phyloP scores from a whole-genome alignment of 2,797 vertebrate species.

The Oryzias dopingdopingensis region DNA sequence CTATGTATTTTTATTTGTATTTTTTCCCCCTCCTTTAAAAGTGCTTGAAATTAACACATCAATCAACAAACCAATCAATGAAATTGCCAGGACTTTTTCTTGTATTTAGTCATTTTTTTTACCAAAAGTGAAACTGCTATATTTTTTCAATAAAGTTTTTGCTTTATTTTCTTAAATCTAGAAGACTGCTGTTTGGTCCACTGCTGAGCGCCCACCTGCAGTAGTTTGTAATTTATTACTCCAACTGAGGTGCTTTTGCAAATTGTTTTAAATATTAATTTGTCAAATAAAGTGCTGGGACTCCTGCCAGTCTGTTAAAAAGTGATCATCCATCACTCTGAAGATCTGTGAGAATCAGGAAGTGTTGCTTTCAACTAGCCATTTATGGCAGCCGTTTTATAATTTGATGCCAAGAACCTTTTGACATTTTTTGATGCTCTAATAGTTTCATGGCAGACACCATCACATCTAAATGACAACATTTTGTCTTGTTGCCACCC shows the following conservation, averaged over 20 bases:
- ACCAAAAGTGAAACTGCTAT: constrained; percentile 8
- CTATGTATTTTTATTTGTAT: too few relatives aligned
- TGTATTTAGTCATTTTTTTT: not conserved
- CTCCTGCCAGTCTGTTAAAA: constrained; percentile 54
- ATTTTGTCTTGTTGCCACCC: constrained; percentile 35
- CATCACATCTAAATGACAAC: constrained; percentile 6
- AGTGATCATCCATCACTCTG: constrained; percentile 37
- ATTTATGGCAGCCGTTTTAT: not conserved
- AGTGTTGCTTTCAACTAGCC: constrained; percentile 8
- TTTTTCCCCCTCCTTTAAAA: too few relatives aligned
- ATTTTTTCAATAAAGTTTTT: constrained; percentile 9
- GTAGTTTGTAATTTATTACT: constrained; percentile 58
- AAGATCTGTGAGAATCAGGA: constrained; percentile 18
- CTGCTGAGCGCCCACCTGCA: constrained; percentile 37
- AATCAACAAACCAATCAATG: too few relatives aligned
- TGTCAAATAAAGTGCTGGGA: constrained; percentile 50
- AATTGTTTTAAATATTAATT: constrained; percentile 73
- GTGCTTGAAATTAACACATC: too few relatives aligned
- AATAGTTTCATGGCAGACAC: constrained; percentile 17
- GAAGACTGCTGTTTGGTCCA: constrained; percentile 38
- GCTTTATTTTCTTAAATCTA: constrained; percentile 12
- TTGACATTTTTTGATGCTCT: not conserved
- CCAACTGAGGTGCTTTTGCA: constrained; percentile 49
- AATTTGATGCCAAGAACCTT: constrained; percentile 18
- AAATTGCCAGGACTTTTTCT: too few relatives aligned